Evolutionary conservation across 2,888 invertebrate species (phyloP), one percentile per base, ranked within the genome.

Genomic region (Tachina fera): DNA sequence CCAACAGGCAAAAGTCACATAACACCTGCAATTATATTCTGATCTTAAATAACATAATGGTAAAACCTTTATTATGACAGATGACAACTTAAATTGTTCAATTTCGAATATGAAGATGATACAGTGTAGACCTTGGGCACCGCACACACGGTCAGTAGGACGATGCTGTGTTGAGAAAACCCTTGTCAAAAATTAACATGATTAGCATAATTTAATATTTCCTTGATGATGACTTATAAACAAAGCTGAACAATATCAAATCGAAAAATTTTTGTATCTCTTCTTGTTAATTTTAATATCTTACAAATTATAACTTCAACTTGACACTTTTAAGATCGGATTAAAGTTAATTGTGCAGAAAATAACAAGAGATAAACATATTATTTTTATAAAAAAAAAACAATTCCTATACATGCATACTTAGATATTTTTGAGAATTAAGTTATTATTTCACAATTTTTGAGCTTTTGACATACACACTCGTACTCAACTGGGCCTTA

Each of bases 81-180:
- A 83, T 86, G 85, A 86, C 86, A 86, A 76, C 75, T 76, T 31
- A 86, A 86, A 86, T 86, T 82, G 61, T 86, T 86, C 75, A 79
- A 86, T 79, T 83, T 79, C 58, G 49, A 65, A 65, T 78, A 70
- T 58, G 63, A 79, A 76, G 53, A 79, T 76, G 61, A 79, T 72
- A 67, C 71, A 49, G 51, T 72, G 31, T 31, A 8, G 11, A 67
- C 68, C 31, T 45, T 65, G n/a, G 14, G 70, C 9, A 11, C 51
- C 60, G 19, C 68, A 39, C 39, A 47, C 45, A 47, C 45, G 51
- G 9, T n/a, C 60, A 71, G 31, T 9, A 41, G n/a, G 4, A 53
- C 0, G 22, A 58, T 43, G 58, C 16, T 9, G 53, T n/a, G 13
- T 31, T 60, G 31, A 65, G 14, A 43, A 53, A 63, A 86, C 86